A percentile compares a stretch with the other conserved stretches of the same genome.
Evolutionary conservation across 1,140 invertebrate genomes (phyloP).

Genomic region (Diachasmimorpha longicaudata): DNA sequence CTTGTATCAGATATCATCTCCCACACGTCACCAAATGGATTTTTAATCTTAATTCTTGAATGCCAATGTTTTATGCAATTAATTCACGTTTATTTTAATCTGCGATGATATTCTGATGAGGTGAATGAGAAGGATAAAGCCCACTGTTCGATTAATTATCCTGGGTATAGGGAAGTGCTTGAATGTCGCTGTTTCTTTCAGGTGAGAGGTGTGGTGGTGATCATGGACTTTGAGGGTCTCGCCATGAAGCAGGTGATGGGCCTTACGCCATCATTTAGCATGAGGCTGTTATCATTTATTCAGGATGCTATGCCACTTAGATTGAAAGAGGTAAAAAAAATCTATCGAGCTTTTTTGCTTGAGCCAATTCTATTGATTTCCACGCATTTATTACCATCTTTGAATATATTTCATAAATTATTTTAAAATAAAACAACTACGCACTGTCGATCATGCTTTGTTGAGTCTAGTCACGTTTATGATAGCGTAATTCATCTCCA

Average conservation of each 20-base stretch:
- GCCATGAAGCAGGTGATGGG: slow-evolving; percentile 75
- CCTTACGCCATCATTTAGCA: slow-evolving; percentile 75
- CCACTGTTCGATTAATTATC: background rate
- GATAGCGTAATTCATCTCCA: too few relatives aligned
- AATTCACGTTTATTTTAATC: too few relatives aligned
- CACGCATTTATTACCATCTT: too few relatives aligned
- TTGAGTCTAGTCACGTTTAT: too few relatives aligned
- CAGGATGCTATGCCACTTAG: slow-evolving; percentile 89
- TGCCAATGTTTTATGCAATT: background rate
- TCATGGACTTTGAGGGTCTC: slow-evolving; percentile 82
- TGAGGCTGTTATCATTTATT: slow-evolving; percentile 77
- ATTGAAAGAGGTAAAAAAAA: slow-evolving; percentile 78
- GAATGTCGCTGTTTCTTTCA: slow-evolving; percentile 24
- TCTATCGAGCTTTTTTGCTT: too few relatives aligned
- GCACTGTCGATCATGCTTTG: too few relatives aligned
- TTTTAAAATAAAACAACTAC: too few relatives aligned
- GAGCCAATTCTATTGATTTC: too few relatives aligned
- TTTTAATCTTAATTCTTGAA: background rate
- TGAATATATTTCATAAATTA: too few relatives aligned
- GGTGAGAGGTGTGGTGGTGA: slow-evolving; percentile 74
- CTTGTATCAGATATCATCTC: background rate
- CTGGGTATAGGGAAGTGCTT: background rate
- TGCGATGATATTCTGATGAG: too few relatives aligned
- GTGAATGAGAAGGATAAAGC: background rate
- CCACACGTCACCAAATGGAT: background rate